A percentile compares a stretch with the other conserved stretches of the same genome.
Conservation (phyloP, 2,888 invertebrate species). For the Deilephila elpenor region DNA sequence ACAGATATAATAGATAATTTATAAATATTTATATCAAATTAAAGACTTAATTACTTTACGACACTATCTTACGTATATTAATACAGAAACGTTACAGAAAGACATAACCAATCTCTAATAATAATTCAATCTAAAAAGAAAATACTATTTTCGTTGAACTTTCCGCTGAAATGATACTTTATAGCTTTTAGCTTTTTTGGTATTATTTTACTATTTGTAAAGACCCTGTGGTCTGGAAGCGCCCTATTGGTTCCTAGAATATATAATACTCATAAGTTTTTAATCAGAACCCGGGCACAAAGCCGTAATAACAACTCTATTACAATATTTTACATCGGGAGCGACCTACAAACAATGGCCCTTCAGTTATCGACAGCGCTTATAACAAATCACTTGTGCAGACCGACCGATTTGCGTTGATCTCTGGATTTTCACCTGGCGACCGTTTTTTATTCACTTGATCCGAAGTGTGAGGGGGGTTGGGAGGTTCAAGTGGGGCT, state of each 20-base stretch:
- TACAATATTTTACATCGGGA: slow-evolving; percentile 61
- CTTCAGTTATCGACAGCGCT: slow-evolving; percentile 68
- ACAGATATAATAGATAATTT: too few relatives aligned
- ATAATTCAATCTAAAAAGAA: not conserved
- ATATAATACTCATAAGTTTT: slow-evolving; percentile 32
- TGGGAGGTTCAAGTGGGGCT: slow-evolving; percentile 45
- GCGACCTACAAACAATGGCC: slow-evolving; percentile 69
- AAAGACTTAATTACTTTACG: too few relatives aligned
- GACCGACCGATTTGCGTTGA: slow-evolving; percentile 55
- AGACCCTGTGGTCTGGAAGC: not conserved
- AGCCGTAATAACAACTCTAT: slow-evolving; percentile 52
- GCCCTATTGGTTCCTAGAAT: slow-evolving; percentile 30
- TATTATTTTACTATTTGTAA: not conserved
- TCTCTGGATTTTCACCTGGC: slow-evolving; percentile 52
- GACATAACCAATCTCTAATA: too few relatives aligned
- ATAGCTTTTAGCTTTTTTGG: not conserved
- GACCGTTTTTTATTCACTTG: slow-evolving; percentile 36
- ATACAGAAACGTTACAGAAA: too few relatives aligned
- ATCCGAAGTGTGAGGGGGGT: slow-evolving; percentile 37
- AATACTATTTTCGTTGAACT: not conserved
- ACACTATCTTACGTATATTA: too few relatives aligned
- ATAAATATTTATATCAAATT: too few relatives aligned
- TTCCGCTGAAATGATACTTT: not conserved
- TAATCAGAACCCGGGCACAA: slow-evolving; percentile 26
- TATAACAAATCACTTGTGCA: slow-evolving; percentile 68